These are phyloP conservation scores for Gadopsis bispinosus DNA, from an alignment of 2,797 vertebrate species.

Conservation along the genomic window DNA sequence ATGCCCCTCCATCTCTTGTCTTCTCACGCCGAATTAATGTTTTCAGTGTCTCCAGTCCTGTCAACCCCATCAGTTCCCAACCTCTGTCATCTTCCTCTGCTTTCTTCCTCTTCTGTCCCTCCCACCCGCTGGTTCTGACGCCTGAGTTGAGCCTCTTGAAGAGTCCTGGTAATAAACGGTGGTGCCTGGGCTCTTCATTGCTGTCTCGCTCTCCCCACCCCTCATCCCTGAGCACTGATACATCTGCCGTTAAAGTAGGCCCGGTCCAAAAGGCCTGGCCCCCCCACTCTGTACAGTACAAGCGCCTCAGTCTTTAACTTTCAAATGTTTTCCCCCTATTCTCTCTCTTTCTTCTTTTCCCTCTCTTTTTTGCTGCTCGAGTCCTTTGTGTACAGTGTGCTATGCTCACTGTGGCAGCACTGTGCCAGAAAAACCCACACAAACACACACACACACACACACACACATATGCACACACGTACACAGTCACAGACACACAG, in stretches of 20 bases:
- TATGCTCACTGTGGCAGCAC: conserved; percentile 85
- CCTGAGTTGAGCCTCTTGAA: conserved; percentile 80
- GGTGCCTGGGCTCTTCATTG: conserved; percentile 82
- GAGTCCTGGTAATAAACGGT: conserved; percentile 82
- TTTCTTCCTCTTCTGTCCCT: conserved; percentile 62
- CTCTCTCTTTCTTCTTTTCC: conserved; percentile 57
- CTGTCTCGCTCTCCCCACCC: conserved; percentile 79
- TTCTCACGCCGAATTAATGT: conserved; percentile 55
- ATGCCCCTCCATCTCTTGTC: conserved; percentile 38
- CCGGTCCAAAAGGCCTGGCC: conserved; percentile 63
- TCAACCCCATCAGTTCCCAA: conserved; percentile 73
- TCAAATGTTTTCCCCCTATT: conserved; percentile 53
- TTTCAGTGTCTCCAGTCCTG: conserved; percentile 69
- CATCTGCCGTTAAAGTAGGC: conserved; percentile 67
- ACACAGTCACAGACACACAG: conserved; percentile 86
- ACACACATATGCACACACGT: conserved; percentile 55
- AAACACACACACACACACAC: conserved; percentile 69
- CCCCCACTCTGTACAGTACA: conserved; percentile 67
- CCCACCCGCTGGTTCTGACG: conserved; percentile 79
- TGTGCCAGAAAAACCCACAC: conserved; percentile 84
- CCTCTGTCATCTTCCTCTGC: conserved; percentile 72
- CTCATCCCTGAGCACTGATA: conserved; percentile 67
- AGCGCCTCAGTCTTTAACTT: conserved; percentile 60
- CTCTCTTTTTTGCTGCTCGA: conserved; percentile 71
- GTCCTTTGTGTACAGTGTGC: conserved; percentile 82